Evolutionary conservation across 2,113 vertebrate genomes (phyloP), one percentile per base, ranked within the genome.

Genomic region (Prinia subflava): DNA sequence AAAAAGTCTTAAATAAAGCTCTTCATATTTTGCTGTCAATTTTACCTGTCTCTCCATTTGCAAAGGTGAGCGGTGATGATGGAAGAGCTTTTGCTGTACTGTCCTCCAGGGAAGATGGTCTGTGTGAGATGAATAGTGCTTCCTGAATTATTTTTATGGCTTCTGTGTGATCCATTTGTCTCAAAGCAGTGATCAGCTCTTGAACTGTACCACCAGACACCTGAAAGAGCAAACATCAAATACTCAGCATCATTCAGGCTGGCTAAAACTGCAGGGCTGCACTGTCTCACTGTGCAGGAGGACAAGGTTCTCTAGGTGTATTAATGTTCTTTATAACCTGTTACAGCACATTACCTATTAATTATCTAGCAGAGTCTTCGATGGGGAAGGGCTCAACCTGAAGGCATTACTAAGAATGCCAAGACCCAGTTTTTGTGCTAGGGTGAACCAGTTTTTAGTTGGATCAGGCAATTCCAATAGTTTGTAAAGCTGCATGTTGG

Each of bases 311-410:
- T 59, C 23, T 13, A 4, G 2, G 0, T 4, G 13, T 31, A 7
- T 31, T 12, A 41, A 21, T 42, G 63, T 42, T 74, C 55, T 77
- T 46, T 35, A 3, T 10, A 30, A 71, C n/a, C n/a, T 50, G 35
- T 37, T 77, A 50, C 22, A 74, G 59, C 41, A 33, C 16, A 3
- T 93, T 96, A 99, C 99, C 99, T 99, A 98, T 6, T 99, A 99
- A 97, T 99, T 99, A 95, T 99, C 99, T 93, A 99, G 98, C 63
- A 99, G 98, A 4, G 99, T 99, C 71, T 98, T 98, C 0, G 99
- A 97, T 1, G 99, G 99, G 11, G 96, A 98, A 22, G 98, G 98
- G 92, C 98, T 99, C 83, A 99, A 96, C 65, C 98, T 98, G 97
- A 99, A 99, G 53, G 99, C 99, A 4, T 97, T 98, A 90, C 96